Base-by-base conservation (phyloP, 1,140 invertebrate species). In the Orchesella cincta region DNA sequence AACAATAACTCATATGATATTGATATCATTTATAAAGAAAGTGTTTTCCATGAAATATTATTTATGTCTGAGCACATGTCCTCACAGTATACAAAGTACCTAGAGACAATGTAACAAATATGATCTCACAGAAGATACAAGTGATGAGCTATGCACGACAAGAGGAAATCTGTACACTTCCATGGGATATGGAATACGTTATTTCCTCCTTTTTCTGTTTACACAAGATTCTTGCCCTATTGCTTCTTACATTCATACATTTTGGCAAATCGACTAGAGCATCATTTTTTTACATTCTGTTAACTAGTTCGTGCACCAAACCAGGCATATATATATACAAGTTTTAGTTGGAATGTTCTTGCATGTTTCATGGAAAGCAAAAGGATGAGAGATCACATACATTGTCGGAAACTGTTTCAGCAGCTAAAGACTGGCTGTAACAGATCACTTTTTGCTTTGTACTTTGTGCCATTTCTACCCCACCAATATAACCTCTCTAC, bases 291-390 rank as follows among this genome's bases (percentile, higher is more conserved):
- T 8, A 26, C 23, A 57, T 3, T n/a, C 52, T 3, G 23, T n/a
- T 57, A 26, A n/a, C 52, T 57, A n/a, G 52, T n/a, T 57, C 52
- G 52, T 57, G 52, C 52, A n/a, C 52, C 52, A 57, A 57, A n/a
- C 23, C 23, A n/a, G 39, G 39, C 39, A 46, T 46, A 57, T 26
- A 57, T 8, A 5, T 57, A 18, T n/a, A 14, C 3, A n/a, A 5
- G 8, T 26, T 12, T 29, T 29, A 67, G 2, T 14, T 5, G 52
- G 14, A 14, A 14, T n/a, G 12, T 26, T 8, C 62, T 67, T 57
- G 52, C 52, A 57, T 57, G 52, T 57, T 57, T 57, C 52, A 57
- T 57, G 52, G 52, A 57, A 57, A 57, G 23, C 23, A 5, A 14
- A 26, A 5, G 52, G 52, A 57, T 57, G 23, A 57, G 52, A 57